phyloP scores from a whole-genome alignment of 2,113 vertebrate genomes.

The Setophaga petechia region DNA sequence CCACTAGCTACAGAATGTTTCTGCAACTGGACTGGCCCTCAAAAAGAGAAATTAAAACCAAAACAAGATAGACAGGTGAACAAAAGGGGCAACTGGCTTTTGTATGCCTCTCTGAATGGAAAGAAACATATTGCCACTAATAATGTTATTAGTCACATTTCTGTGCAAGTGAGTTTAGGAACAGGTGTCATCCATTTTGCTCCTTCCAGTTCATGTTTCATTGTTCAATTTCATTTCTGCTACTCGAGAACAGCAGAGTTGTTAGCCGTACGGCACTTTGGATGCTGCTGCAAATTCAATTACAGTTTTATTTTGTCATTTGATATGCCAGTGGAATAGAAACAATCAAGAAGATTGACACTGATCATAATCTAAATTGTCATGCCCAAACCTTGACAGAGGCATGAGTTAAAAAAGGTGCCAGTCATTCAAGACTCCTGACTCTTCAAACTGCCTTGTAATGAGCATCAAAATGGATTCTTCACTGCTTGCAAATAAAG shows the following conservation, averaged over 20 bases:
- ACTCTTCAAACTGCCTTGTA: background rate
- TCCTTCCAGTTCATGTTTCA: constrained; percentile 33
- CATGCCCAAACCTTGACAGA: constrained; percentile 51
- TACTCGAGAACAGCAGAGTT: constrained; percentile 25
- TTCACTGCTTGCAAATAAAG: background rate
- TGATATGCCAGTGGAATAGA: constrained; percentile 56
- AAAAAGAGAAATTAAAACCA: background rate
- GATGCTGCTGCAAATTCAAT: constrained; percentile 61
- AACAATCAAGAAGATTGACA: constrained; percentile 71
- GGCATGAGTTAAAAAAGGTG: constrained; percentile 24
- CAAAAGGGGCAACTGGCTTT: background rate
- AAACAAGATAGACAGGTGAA: background rate
- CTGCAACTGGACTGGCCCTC: background rate
- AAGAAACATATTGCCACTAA: background rate
- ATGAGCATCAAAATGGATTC: background rate
- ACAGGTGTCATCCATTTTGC: background rate
- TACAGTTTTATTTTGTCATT: constrained; percentile 62
- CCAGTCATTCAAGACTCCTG: constrained; percentile 4
- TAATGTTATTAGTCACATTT: background rate
- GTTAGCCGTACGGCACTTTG: constrained; percentile 40
- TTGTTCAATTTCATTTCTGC: constrained; percentile 18
- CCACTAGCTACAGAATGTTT: background rate
- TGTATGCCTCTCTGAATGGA: background rate
- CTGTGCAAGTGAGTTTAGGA: constrained; percentile 19
- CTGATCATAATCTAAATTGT: constrained; percentile 62